Evolutionary conservation across 2,113 vertebrate species (phyloP), one percentile per base, ranked within the genome.

Genomic region (Neodon shergylaensis): DNA sequence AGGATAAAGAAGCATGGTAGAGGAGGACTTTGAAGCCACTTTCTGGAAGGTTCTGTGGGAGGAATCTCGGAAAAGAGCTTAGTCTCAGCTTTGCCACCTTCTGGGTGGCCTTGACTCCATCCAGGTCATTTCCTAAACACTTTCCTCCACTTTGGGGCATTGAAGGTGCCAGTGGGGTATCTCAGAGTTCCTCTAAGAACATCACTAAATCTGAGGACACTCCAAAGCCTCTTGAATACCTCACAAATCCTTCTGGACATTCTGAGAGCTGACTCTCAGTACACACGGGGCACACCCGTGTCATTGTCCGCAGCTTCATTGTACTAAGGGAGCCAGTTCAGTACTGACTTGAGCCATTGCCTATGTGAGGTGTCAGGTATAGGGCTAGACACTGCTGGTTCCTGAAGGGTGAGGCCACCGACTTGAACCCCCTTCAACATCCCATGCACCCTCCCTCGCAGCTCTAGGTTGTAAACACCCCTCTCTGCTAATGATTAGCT

Each of bases 351-450:
- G 63, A 47, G 83, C 31, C 42, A 21, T 22, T 33, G 39, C 31
- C 61, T 66, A 42, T 66, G 42, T 33, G 83, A 28, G 63, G 63
- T 33, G 33, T 36, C 0, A 47, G 31, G 42, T 68, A 14, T 5
- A 70, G 83, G 19, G n/a, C n/a, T 33, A 10, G 44, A 66, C n/a
- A 22, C 1, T 10, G 11, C 26, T 22, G 42, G 22, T 12, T 70
- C 21, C 36, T 4, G 42, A 5, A 11, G 7, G 28, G n/a, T 3
- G 0, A 33, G 28, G 33, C 26, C 31, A 1, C 0, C 0, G 8
- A 33, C 17, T 39, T 47, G n/a, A 88, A 66, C 49, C 74, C 28
- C 77, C 76, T 47, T 58, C 77, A 26, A 24, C 7, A 22, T 24
- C 7, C 6, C 0, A 5, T 66, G 3, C 3, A 11, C 5, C 33